phyloP scores from a whole-genome alignment of 30 jellyfish, hydroid and myxozoan species.

The Nemopilema nomurai region DNA sequence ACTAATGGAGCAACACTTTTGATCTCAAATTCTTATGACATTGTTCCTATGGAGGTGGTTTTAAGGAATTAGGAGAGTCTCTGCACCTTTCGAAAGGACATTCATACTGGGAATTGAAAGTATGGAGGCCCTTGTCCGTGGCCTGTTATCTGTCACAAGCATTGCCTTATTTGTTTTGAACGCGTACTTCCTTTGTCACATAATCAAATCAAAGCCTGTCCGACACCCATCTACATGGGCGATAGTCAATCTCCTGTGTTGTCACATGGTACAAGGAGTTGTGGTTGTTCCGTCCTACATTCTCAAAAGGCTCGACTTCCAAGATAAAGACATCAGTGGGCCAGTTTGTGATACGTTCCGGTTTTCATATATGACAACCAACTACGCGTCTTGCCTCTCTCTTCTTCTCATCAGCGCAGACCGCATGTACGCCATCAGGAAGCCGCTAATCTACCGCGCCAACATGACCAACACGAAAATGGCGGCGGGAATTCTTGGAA shows the following conservation, averaged over 20 bases:
- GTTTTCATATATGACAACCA: constrained; percentile 77
- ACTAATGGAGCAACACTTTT: too few species aligned
- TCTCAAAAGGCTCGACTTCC: constrained; percentile 30
- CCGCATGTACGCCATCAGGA: constrained; percentile 73
- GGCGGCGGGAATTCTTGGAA: constrained; percentile 12
- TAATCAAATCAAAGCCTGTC: neutral
- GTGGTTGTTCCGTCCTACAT: constrained; percentile 86
- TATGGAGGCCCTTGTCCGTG: neutral
- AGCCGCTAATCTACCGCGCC: constrained; percentile 63
- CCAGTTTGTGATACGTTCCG: constrained; percentile 78
- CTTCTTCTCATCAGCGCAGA: constrained; percentile 67
- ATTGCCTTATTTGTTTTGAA: neutral
- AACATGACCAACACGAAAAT: constrained; percentile 67
- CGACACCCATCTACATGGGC: constrained; percentile 64
- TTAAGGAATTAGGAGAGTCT: too few species aligned
- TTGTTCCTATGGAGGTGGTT: too few species aligned
- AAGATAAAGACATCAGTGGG: constrained; percentile 2
- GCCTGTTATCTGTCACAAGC: neutral
- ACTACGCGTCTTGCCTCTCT: constrained; percentile 70
- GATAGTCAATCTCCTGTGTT: constrained; percentile 55
- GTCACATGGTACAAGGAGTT: constrained; percentile 83
- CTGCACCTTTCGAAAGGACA: too few species aligned
- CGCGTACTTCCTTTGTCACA: constrained; percentile 17
- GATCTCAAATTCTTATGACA: too few species aligned
- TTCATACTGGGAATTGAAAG: neutral